Percentiles rank a stretch among this genome's conserved stretches.
Evolutionary conservation across 2,888 invertebrate species (phyloP).

Genomic region (Dynastes tityus): DNA sequence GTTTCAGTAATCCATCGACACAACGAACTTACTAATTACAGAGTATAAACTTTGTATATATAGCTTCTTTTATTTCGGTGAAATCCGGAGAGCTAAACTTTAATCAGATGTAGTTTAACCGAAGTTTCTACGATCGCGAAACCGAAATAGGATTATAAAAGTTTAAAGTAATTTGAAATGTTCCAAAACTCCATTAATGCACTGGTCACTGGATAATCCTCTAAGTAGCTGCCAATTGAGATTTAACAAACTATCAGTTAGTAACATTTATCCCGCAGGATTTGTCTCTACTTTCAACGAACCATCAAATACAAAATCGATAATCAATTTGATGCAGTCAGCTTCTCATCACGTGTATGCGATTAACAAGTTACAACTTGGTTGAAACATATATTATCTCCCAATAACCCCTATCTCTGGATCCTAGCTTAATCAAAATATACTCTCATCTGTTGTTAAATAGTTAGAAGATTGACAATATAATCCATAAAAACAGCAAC

Average conservation of each 20-base stretch:
- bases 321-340: slow-evolving; percentile 11
- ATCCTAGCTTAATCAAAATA: too few relatives aligned
- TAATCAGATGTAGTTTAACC: slow-evolving; percentile 35
- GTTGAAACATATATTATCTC: too few relatives aligned
- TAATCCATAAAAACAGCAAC: too few relatives aligned
- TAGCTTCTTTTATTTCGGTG: slow-evolving; percentile 5
- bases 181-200: slow-evolving; percentile 53
- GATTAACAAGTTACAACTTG: too few relatives aligned
- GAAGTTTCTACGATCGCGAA: slow-evolving; percentile 43
- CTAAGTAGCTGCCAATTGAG: slow-evolving; percentile 58
- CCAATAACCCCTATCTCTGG: too few relatives aligned
- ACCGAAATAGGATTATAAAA: slow-evolving; percentile 53
- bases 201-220: slow-evolving; percentile 58
- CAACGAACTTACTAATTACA: slow-evolving; percentile 24
- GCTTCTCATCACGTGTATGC: background rate
- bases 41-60: background rate
- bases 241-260: slow-evolving; percentile 50
- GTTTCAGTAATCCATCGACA: slow-evolving; percentile 10
- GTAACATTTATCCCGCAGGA: slow-evolving; percentile 42
- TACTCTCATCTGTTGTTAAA: too few relatives aligned
- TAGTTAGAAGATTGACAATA: too few relatives aligned
- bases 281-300: slow-evolving; percentile 18
- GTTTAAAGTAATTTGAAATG: slow-evolving; percentile 53
- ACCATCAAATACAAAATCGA: slow-evolving; percentile 26
- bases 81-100: slow-evolving; percentile 31